A percentile compares a stretch with the other conserved stretches of the same genome.
These are phyloP conservation scores for Lepus oiostolus DNA, from an alignment of 2,797 vertebrate species.

Conservation along the genomic window DNA sequence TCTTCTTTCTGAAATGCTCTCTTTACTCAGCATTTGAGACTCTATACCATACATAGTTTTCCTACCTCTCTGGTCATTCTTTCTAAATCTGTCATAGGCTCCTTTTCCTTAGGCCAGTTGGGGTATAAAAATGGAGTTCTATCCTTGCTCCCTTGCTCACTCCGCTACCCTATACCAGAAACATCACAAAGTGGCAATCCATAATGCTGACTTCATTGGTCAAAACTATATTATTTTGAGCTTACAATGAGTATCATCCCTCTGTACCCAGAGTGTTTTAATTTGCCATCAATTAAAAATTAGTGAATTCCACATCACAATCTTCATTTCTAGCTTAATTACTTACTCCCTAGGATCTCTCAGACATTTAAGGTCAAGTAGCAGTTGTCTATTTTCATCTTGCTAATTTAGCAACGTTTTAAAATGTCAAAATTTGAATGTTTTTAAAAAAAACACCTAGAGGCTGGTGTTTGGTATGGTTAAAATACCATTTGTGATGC, in stretches of 20 bases:
- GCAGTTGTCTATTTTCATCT: slow-evolving; percentile 32
- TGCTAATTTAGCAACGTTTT: not conserved
- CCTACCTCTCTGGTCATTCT: not conserved
- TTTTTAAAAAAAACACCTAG: no score
- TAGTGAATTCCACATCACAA: not conserved
- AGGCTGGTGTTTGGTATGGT: no score
- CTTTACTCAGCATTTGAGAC: slow-evolving; percentile 48
- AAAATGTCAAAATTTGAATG: no score
- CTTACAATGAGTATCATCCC: not conserved
- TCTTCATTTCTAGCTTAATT: no score
- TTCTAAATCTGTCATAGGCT: slow-evolving; percentile 28
- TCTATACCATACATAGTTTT: not conserved
- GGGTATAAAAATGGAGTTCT: not conserved
- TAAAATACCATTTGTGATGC: no score
- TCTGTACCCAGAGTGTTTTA: not conserved
- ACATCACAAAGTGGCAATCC: slow-evolving; percentile 23
- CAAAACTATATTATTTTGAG: not conserved
- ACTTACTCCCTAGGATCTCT: not conserved
- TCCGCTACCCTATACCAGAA: not conserved
- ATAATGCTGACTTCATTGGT: not conserved
- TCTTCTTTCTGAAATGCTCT: no score
- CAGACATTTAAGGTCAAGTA: not conserved
- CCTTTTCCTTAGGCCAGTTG: slow-evolving; percentile 4
- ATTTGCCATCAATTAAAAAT: not conserved
- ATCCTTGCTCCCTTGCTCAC: not conserved